phyloP scores from a whole-genome alignment of 2,888 invertebrate species.

The Tipula lateralis region DNA sequence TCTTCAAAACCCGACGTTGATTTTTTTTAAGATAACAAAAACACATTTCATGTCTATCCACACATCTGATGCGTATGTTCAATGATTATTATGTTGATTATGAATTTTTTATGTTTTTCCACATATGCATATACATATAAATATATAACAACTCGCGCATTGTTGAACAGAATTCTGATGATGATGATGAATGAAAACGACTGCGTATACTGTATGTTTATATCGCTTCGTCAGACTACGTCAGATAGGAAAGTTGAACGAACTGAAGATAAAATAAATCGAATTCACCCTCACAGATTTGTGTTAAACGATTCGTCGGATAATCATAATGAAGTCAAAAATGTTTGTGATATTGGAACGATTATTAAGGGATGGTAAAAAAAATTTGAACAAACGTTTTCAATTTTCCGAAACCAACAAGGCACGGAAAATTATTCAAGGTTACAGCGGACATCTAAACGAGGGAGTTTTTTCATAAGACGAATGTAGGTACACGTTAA shows the following conservation, averaged over 20 bases:
- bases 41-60: neutral
- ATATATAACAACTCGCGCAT: neutral
- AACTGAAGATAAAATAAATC: neutral
- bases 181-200: conserved; percentile 3
- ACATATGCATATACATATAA: neutral
- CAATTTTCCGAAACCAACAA: neutral
- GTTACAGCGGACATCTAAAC: neutral
- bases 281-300: neutral
- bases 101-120: neutral
- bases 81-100: neutral
- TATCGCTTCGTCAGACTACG: neutral
- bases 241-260: neutral
- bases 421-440: neutral
- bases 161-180: neutral
- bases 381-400: neutral
- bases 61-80: neutral
- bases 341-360: too few relatives aligned
- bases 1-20: neutral
- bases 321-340: too few relatives aligned
- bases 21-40: neutral
- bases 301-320: neutral
- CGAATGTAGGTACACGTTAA: neutral
- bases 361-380: neutral
- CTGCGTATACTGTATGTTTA: neutral
- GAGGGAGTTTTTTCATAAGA: neutral